Base-by-base conservation (phyloP, 2,888 invertebrate species). In the Oxycera nigricornis region DNA sequence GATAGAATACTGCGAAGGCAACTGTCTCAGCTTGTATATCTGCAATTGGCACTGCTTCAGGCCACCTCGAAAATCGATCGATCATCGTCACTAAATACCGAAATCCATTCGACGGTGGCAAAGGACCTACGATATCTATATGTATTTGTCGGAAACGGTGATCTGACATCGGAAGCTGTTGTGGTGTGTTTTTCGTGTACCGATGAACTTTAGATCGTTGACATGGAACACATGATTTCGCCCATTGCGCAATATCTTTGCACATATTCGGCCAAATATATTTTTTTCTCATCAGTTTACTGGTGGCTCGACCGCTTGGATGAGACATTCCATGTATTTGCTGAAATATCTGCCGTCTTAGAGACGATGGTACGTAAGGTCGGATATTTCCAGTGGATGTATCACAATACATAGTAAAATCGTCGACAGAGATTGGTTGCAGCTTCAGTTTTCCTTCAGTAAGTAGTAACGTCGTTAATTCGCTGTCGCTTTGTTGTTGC, bases 81-180 rank as follows among this genome's bases (percentile, higher is more conserved):
- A 76, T 73, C 26, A 70, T 72, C 1, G 17, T 74, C 0, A 74
- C 9, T 2, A 74, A 75, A 11, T 74, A 72, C 3, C 50, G 62
- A 46, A 11, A 57, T 72, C 67, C 74, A 11, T 17, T 7, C 9
- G 17, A 7, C 3, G 17, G 4, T 20, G 83, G 82, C 6, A 86
- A 75, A 0, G 85, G 85, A 1, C 84, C 84, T n/a, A n/a, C n/a
- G n/a, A n/a, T n/a, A n/a, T n/a, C n/a, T n/a, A n/a, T n/a, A n/a
- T n/a, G n/a, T n/a, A 86, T 78, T 74, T 84, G 82, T 7, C 77
- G 72, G 78, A 86, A 70, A 7, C 70, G 70, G 24, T 17, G 2
- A 22, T 28, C 50, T 55, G 39, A 1, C 11, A n/a, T 46, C 3
- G 30, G 1, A 50, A 41, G 26, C n/a, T n/a, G n/a, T n/a, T n/a